These are phyloP conservation scores for Lerista edwardsae DNA, from an alignment of 2,797 vertebrate species.

Conservation along the genomic window DNA sequence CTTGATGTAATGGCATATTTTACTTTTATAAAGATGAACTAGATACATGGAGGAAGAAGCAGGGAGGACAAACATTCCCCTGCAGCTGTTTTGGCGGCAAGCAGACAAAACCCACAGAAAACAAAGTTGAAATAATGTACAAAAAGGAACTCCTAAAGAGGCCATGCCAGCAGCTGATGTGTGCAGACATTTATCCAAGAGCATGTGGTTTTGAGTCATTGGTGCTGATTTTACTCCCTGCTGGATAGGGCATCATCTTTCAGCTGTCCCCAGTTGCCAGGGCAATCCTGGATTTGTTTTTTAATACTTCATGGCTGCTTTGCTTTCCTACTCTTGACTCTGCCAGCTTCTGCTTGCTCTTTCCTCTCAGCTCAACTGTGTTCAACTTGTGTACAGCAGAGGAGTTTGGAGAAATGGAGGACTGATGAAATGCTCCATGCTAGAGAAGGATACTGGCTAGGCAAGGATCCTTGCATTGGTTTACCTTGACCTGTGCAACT, in stretches of 20 bases:
- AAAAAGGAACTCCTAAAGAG: slow-evolving; percentile 18
- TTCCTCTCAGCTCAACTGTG: too few relatives aligned
- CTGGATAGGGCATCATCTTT: slow-evolving; percentile 1
- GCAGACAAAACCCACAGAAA: slow-evolving; percentile 30
- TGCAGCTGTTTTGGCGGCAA: slow-evolving; percentile 4
- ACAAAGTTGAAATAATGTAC: neutral
- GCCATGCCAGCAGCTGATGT: neutral
- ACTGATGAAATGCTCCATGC: neutral
- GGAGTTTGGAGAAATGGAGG: neutral
- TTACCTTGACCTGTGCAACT: neutral
- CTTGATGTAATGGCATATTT: neutral
- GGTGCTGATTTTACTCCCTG: neutral
- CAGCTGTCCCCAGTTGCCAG: neutral
- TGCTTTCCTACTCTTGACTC: neutral
- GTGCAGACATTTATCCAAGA: slow-evolving; percentile 27
- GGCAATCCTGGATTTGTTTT: neutral
- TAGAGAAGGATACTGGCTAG: neutral
- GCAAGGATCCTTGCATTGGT: neutral
- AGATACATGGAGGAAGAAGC: neutral
- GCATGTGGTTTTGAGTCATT: neutral
- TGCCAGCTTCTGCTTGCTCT: neutral
- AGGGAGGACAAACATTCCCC: slow-evolving; percentile 12
- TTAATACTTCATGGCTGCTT: neutral
- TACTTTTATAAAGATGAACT: neutral
- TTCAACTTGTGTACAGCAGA: neutral